Conservation (phyloP, 92 coral and sea anemone species). For the Epizoanthus illoricatus region DNA sequence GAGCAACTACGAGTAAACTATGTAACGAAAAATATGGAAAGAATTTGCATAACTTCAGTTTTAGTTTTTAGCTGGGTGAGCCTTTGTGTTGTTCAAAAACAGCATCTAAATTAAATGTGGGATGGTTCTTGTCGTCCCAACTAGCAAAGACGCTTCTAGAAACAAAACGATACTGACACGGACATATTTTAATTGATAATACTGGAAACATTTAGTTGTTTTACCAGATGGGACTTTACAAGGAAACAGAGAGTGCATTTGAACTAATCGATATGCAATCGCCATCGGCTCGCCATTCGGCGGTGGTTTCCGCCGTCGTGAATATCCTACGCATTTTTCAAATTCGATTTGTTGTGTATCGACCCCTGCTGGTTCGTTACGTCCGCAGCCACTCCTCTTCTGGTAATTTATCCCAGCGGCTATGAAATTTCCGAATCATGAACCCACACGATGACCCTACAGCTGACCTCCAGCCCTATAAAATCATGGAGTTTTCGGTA, state of each 20-base stretch:
- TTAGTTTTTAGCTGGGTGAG: too few species aligned
- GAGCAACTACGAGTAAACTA: not conserved
- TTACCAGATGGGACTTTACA: too few species aligned
- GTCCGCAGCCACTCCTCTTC: not conserved
- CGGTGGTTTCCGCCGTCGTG: not conserved
- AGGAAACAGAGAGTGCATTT: not conserved
- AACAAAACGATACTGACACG: not conserved
- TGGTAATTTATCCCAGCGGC: not conserved
- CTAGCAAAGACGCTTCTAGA: too few species aligned
- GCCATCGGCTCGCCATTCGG: not conserved
- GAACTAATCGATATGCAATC: not conserved
- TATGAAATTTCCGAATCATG: conserved; percentile 5
- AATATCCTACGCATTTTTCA: not conserved
- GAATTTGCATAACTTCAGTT: too few species aligned
- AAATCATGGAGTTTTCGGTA: not conserved
- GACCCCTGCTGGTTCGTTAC: not conserved
- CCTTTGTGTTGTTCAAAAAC: too few species aligned
- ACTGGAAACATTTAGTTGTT: not conserved
- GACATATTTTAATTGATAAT: not conserved
- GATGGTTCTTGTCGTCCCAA: too few species aligned
- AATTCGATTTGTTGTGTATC: not conserved
- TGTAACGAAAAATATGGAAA: not conserved
- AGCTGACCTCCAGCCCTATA: conserved; percentile 4
- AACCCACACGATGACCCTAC: conserved; percentile 5
- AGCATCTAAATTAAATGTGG: too few species aligned